Percentiles rank a stretch among this genome's conserved stretches.
phyloP scores from a whole-genome alignment of 2,797 vertebrate genomes.

The Neosilurus hyrtlii region DNA sequence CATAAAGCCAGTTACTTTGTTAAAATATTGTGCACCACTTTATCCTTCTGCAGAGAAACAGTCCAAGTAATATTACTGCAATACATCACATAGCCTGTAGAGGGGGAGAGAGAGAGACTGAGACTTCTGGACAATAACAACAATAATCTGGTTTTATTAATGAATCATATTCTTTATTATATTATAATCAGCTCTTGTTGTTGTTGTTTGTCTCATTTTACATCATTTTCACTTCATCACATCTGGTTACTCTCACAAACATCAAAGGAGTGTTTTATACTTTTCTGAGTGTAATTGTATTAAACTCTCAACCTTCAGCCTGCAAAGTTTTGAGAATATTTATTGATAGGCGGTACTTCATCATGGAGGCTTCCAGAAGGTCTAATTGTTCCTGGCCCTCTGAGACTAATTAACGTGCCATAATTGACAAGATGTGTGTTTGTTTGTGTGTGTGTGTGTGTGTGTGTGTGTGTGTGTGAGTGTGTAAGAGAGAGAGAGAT shows the following conservation, averaged over 20 bases:
- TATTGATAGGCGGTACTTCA: neutral
- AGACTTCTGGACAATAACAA: neutral
- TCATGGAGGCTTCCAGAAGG: slow-evolving; percentile 2
- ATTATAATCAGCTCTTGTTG: neutral
- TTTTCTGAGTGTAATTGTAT: neutral
- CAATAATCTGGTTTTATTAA: neutral
- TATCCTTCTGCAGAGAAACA: neutral
- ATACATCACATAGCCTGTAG: neutral
- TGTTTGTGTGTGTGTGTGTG: slow-evolving; percentile 10
- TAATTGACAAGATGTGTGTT: slow-evolving; percentile 48
- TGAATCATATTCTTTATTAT: neutral
- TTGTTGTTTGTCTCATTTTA: slow-evolving; percentile 3
- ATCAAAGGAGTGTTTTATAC: neutral
- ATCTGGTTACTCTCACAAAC: neutral
- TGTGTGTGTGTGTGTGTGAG: neutral
- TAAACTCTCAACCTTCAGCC: neutral
- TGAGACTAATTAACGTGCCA: slow-evolving; percentile 64
- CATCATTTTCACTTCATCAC: neutral
- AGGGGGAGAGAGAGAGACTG: neutral
- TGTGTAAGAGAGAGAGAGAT: neutral
- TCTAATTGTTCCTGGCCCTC: slow-evolving; percentile 46
- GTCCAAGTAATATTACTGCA: neutral
- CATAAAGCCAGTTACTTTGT: neutral
- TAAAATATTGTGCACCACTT: neutral
- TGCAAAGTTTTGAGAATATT: neutral